phyloP scores from a whole-genome alignment of 1,140 invertebrate species.

The Asobara japonica region DNA sequence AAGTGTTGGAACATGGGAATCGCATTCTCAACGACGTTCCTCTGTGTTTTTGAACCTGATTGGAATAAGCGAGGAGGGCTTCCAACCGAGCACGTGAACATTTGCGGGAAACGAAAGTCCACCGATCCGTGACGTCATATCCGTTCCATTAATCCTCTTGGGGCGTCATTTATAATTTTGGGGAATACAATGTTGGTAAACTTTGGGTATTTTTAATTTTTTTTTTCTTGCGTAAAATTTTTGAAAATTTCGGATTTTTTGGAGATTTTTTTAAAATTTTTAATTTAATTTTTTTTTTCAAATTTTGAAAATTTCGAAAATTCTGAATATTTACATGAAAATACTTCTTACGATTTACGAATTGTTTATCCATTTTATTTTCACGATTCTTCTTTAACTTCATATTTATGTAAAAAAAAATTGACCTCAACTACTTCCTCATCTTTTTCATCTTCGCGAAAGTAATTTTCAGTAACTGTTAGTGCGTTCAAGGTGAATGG shows the following conservation, averaged over 20 bases:
- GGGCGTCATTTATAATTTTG: neutral
- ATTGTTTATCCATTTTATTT: no score
- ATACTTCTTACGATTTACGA: no score
- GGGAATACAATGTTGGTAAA: no score
- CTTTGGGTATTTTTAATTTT: no score
- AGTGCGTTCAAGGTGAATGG: neutral
- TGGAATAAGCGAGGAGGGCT: conserved; percentile 16
- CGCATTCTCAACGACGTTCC: conserved; percentile 10
- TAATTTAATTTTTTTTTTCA: no score
- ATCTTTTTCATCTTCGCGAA: neutral
- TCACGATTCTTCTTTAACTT: no score
- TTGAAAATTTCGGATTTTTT: no score
- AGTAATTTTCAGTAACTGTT: neutral
- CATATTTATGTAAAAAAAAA: no score
- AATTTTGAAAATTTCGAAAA: no score
- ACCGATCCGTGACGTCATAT: conserved; percentile 53
- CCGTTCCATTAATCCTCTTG: conserved; percentile 49
- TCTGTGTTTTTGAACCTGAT: neutral
- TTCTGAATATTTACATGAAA: no score
- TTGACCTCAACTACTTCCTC: neutral
- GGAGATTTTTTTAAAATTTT: no score
- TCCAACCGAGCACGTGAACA: neutral
- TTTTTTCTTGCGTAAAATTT: no score
- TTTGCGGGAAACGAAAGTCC: conserved; percentile 47
- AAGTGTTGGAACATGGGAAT: conserved; percentile 3